Evolutionary conservation across 1,140 invertebrate species (phyloP), one percentile per base, ranked within the genome.

Genomic region (Drosophila nikananu): DNA sequence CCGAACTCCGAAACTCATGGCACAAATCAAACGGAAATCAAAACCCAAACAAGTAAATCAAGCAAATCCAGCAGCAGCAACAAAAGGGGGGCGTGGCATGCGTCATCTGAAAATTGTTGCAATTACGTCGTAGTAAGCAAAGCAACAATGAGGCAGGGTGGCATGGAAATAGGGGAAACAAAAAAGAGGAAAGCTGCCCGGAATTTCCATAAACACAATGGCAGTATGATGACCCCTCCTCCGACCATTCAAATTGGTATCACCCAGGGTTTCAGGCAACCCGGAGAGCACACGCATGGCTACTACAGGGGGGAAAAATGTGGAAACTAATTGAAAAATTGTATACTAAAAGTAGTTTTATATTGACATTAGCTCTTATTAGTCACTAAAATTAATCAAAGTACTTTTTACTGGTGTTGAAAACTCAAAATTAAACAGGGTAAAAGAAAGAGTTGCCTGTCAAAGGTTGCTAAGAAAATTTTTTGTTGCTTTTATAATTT

Each of bases 181-280:
- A 17, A 52, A 49, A 54, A 37, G 21, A 48, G 27, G 37, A 55
- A 59, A 52, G 49, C 58, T 60, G 52, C 49, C 64, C 46, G 86
- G 57, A 76, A 90, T 89, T 89, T 89, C 86, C 84, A 89, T 89
- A 89, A 86, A 77, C 81, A 89, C 68, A 83, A 90, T 81, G 82
- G 60, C 63, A 46, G 80, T 78, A 83, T 87, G 84, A 89, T 86
- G 83, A 64, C 65, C 62, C 41, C 49, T 35, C 62, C 62, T 42
- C 30, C 44, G 37, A 67, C 68, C 37, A 74, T 81, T 82, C 65
- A 71, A 67, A 82, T 65, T 46, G 58, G 48, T 48, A 42, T 32
- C 49, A 35, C 27, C 55, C 49, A 30, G 35, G 62, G 41, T 13
- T 17, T n/a, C 35, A 17, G 35, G 37, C 10, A 54, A 12, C 35